Evolutionary conservation across 30 jellyfish, hydroid and myxozoan species (phyloP), one percentile per base, ranked within the genome.

Genomic region (Aurelia sp.): DNA sequence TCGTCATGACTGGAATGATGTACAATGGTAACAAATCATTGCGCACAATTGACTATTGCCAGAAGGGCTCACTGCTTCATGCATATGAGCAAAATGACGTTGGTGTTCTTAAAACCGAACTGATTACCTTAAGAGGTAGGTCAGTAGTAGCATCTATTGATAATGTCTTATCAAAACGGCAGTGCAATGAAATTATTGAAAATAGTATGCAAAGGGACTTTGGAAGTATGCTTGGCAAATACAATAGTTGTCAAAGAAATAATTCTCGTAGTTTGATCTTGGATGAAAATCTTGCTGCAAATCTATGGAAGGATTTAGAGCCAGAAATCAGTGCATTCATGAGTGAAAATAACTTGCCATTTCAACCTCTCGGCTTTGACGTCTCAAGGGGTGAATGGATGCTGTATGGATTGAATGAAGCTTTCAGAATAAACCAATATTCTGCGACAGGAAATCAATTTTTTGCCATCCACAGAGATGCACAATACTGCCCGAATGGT

Each of bases 401-500:
- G 67, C 74, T 85, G 21, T 60, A 13, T 52, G 81, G 94, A 3
- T 27, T 85, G 41, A 85, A 73, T 47, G 52, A 74, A 11, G 90
- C 90, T n/a, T 35, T 85, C 33, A 35, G 90, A 7, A 19, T 85
- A 18, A 85, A 73, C 67, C 50, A 50, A 48, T 72, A 85, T 30
- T 50, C 51, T 22, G 68, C 66, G 10, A 38, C 24, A 58, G 48
- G 60, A 27, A 44, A 58, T 21, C 83, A 80, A 30, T 64, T 78
- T 67, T 88, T 79, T 69, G 52, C 83, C 5, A 17, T 67, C n/a
- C 92, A 78, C 64, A 80, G 67, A 78, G 92, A 79, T 59, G 80
- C 97, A 2, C 97, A 78, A 63, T 88, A 58, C 58, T 88, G 97
- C 74, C 97, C 97, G 13, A 71, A 60, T 59, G 92, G 97, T 41